A percentile compares a stretch with the other conserved stretches of the same genome.
phyloP scores from a whole-genome alignment of 2,888 invertebrate genomes.

The Platycheirus rosarum region DNA sequence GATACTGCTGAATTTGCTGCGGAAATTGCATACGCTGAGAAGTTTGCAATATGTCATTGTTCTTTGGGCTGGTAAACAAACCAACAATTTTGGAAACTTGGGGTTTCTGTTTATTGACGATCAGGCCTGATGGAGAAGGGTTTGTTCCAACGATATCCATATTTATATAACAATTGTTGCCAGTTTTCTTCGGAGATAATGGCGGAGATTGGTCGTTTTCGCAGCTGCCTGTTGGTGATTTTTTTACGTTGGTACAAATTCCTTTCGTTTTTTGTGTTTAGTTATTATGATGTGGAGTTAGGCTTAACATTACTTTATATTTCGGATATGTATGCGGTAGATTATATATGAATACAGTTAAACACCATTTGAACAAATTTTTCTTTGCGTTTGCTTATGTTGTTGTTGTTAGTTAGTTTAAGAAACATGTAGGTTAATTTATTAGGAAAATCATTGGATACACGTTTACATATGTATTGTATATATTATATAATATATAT shows the following conservation, averaged over 20 bases:
- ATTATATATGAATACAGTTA: too few species aligned
- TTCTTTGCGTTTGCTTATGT: too few species aligned
- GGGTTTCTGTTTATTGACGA: constrained; percentile 14
- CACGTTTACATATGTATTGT: too few species aligned
- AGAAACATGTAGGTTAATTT: too few species aligned
- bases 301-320: too few species aligned
- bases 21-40: constrained; percentile 47
- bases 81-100: constrained; percentile 17
- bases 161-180: constrained; percentile 20
- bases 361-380: too few species aligned
- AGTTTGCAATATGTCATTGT: constrained; percentile 5
- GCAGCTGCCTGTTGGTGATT: constrained; percentile 50
- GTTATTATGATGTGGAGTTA: constrained; percentile 11
- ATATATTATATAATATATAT: too few species aligned
- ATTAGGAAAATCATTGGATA: too few species aligned
- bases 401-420: too few species aligned
- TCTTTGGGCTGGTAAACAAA: constrained; percentile 18
- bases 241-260: constrained; percentile 48
- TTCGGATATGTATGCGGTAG: too few species aligned
- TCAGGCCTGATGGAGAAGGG: not conserved
- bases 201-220: constrained; percentile 63
- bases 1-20: constrained; percentile 48
- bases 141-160: constrained; percentile 23
- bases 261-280: constrained; percentile 23
- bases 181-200: constrained; percentile 57